Base-by-base conservation (phyloP, 2,888 invertebrate genomes). In the Athetis lepigone region DNA sequence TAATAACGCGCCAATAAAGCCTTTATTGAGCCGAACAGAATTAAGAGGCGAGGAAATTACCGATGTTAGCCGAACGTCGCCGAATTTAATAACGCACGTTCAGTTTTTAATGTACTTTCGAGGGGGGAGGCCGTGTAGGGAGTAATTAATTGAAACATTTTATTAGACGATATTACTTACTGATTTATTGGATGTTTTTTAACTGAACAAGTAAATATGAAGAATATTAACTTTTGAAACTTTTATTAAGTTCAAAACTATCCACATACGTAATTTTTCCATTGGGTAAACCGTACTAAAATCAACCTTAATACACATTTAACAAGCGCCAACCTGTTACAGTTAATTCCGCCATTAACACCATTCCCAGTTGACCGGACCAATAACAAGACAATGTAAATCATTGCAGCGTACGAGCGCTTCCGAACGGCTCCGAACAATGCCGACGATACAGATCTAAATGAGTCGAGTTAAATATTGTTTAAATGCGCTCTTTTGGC, bases 21-120 rank as follows among this genome's bases (percentile, higher is more conserved):
- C 87, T 86, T 86, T 86, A 88, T 88, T 86, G 88, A 86, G 88
- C 85, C 79, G 85, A 84, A 84, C 80, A 74, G 86, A 82, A 85
- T 86, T 83, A 85, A 81, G 79, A 82, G 82, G 81, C 84, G 85
- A 61, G 84, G 79, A 81, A 85, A 85, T 82, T 74, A 77, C 80
- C 80, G 80, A 80, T 78, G 68, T 69, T 80, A 71, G 77, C 77
- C 85, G 85, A 85, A 76, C 80, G 56, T 73, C 65, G 63, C 74
- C 77, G 84, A 82, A 83, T 82, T 78, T 83, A 77, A 78, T 79
- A 83, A 82, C 81, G 77, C 70, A 78, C 77, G 76, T 74, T 71
- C 82, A 79, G 77, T 78, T 83, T 86, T 86, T 84, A 82, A 83
- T 83, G 83, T 79, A 72, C 71, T 63, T 78, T 70, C 63, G 39